phyloP scores from a whole-genome alignment of 2,888 invertebrate genomes.

The Ptychoptera albimana region DNA sequence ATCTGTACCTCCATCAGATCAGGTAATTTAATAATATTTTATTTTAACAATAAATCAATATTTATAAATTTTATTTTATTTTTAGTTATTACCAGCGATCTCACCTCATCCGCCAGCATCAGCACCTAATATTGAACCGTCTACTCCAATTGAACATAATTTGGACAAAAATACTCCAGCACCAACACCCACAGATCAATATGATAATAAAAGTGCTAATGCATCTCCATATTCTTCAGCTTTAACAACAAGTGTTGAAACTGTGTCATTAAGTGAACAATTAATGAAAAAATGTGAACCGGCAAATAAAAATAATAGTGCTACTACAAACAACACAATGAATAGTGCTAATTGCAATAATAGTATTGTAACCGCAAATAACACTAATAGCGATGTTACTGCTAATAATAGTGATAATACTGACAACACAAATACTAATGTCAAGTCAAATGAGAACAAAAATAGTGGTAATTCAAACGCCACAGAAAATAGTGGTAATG shows the following conservation, averaged over 20 bases:
- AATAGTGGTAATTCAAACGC: too few relatives aligned
- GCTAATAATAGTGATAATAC: too few relatives aligned
- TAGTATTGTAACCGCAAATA: not conserved
- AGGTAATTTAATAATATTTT: slow-evolving; percentile 16
- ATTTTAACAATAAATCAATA: too few relatives aligned
- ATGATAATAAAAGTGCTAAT: slow-evolving; percentile 29
- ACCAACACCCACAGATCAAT: slow-evolving; percentile 30
- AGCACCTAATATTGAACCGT: slow-evolving; percentile 22
- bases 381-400: too few relatives aligned
- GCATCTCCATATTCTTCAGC: slow-evolving; percentile 23
- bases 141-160: slow-evolving; percentile 30
- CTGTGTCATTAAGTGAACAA: slow-evolving; percentile 21
- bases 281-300: not conserved
- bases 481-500: too few relatives aligned
- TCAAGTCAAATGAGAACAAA: too few relatives aligned
- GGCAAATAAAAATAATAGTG: not conserved
- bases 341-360: not conserved
- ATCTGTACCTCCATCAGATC: slow-evolving; percentile 42
- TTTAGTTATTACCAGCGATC: slow-evolving; percentile 24
- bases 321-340: not conserved
- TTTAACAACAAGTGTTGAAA: slow-evolving; percentile 21
- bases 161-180: slow-evolving; percentile 30
- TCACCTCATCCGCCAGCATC: slow-evolving; percentile 44
- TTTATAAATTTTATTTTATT: not conserved
- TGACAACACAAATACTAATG: too few relatives aligned